Base-by-base conservation (phyloP, 2,888 invertebrate genomes). In the Caenorhabditis japonica region DNA sequence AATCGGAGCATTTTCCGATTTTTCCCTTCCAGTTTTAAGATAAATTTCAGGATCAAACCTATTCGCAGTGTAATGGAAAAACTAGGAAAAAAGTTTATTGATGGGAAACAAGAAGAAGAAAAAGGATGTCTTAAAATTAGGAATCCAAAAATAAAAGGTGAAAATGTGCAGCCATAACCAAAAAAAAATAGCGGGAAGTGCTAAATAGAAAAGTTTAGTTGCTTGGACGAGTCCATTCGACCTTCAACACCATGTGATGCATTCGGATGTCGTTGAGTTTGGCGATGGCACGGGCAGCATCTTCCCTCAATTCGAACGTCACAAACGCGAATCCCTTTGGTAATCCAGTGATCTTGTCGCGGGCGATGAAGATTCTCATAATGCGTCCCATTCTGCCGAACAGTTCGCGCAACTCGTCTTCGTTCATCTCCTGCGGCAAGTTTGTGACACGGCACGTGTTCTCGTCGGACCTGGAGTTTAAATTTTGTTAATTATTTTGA, bases 391-490 rank as follows among this genome's bases (percentile, higher is more conserved):
- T 95, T 41, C 93, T 93, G 88, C 93, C 93, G 60, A 99, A 97
- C 62, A 99, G 91, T 82, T 97, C 96, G 86, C 97, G 95, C 79
- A 99, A 91, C 91, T 99, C 97, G 12, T 92, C 92, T 88, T 99
- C 97, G 2, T 90, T 88, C 56, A 96, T 95, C 76, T 95, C 95
- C 89, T 97, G 96, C 3, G 97, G 95, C 51, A 99, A 91, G 90
- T 99, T 99, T 12, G 97, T 95, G 77, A 99, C 95, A 81, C 97
- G 92, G 83, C 99, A 95, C 13, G 99, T 97, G 2, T 94, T 93
- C 55, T 87, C 87, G 49, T 87, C 87, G 23, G 77, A 80, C 17
- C 82, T 81, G 46, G 13, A 73, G 59, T 10, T n/a, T 12, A 27
- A 30, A 61, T 12, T 44, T 36, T 13, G 4, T 15, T 8, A 49